Conservation (phyloP, 2,797 vertebrate species). For the Chaetodon trifasciatus region DNA sequence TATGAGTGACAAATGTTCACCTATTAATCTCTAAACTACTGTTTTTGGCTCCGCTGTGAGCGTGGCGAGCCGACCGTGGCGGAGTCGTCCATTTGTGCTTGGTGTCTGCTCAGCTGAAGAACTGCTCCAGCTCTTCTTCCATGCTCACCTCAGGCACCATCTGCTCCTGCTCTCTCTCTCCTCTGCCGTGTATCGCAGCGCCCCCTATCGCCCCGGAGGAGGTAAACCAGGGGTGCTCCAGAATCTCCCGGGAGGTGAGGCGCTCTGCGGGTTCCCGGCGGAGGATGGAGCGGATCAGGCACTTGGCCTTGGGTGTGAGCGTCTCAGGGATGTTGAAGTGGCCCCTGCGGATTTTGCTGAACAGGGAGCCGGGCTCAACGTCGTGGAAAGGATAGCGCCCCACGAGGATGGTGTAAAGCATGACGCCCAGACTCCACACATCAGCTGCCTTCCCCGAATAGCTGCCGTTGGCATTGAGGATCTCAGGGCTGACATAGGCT, state of each 20-base stretch:
- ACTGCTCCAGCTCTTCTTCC: conserved; percentile 98
- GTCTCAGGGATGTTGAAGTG: conserved; percentile 99
- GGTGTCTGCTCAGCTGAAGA: conserved; percentile 94
- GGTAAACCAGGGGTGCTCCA: conserved; percentile 98
- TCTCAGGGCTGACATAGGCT: conserved; percentile 98
- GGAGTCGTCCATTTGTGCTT: conserved; percentile 79
- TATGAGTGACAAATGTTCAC: conserved; percentile 86
- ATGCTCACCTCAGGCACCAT: conserved; percentile 98
- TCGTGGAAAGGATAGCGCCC: conserved; percentile 99
- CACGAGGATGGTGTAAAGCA: conserved; percentile 99
- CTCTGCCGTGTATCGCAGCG: conserved; percentile 87
- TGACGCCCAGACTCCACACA: conserved; percentile 99
- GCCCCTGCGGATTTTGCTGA: conserved; percentile 98
- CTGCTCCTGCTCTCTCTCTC: conserved; percentile 94
- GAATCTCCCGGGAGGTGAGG: conserved; percentile 97
- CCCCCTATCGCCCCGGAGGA: conserved; percentile 88
- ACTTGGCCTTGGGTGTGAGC: conserved; percentile 98
- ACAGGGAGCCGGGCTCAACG: conserved; percentile 97
- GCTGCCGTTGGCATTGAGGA: conserved; percentile 97
- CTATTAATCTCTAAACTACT: conserved; percentile 82
- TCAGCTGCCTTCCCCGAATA: conserved; percentile 99
- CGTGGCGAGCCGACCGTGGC: conserved; percentile 70
- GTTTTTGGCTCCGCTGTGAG: conserved; percentile 72
- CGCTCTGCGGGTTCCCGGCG: conserved; percentile 96
- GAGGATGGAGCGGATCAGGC: conserved; percentile 98